These are phyloP conservation scores for Palythoa grandis DNA, from an alignment of 92 coral and sea anemone species.

Conservation along the genomic window DNA sequence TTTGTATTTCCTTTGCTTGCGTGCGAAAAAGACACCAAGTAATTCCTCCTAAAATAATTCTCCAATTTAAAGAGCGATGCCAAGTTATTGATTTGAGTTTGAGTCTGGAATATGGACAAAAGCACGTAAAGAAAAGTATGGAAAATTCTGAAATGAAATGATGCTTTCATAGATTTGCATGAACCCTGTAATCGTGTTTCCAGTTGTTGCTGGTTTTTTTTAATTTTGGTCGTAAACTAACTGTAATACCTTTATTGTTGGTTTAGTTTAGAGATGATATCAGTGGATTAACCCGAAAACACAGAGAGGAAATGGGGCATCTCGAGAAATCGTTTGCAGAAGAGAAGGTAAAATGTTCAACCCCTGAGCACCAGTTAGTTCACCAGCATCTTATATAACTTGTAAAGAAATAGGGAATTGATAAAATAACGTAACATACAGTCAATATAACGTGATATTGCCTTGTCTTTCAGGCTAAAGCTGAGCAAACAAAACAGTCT, in stretches of 20 bases:
- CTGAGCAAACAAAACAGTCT: constrained; percentile 56
- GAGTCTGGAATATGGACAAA: too few species aligned
- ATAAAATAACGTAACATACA: neutral
- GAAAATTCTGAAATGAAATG: too few species aligned
- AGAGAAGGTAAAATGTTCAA: constrained; percentile 47
- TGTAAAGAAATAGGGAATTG: too few species aligned
- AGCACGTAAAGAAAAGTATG: too few species aligned
- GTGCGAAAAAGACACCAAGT: too few species aligned
- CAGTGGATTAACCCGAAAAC: constrained; percentile 58
- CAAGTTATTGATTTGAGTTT: too few species aligned
- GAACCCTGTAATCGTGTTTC: too few species aligned
- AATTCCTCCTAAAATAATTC: too few species aligned
- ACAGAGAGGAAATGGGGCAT: constrained; percentile 66
- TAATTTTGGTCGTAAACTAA: neutral
- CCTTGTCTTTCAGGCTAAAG: constrained; percentile 49
- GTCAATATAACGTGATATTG: neutral
- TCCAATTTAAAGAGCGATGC: too few species aligned
- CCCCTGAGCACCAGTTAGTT: neutral
- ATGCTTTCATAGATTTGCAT: too few species aligned
- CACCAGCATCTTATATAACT: neutral
- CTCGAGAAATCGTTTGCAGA: constrained; percentile 54
- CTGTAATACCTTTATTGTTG: neutral
- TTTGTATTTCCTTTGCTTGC: too few species aligned
- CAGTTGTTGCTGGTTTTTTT: neutral
- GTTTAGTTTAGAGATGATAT: constrained; percentile 76